Base-by-base conservation (phyloP, 2,888 invertebrate genomes). In the Leptogaster cylindrica region DNA sequence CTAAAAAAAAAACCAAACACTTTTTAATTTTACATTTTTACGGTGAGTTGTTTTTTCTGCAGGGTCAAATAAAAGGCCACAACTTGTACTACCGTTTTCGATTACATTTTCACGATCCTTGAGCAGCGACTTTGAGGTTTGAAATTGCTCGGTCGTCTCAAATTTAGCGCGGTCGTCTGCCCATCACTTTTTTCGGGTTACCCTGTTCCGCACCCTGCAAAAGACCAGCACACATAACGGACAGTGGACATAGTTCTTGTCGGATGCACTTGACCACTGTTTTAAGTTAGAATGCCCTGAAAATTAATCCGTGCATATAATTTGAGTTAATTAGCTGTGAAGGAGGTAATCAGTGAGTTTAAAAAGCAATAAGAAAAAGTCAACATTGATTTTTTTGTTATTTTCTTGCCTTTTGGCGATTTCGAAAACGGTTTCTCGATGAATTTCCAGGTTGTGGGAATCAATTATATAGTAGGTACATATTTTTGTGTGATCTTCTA, bases 251-350 rank as follows among this genome's bases (percentile, higher is more conserved):
- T n/a, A n/a, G 36, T 36, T 36, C 36, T 36, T 36, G 36, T 36
- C 14, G 36, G 12, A 36, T 36, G 36, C 36, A 36, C 36, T 36
- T 36, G 36, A 36, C 36, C 36, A 36, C 36, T n/a, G 36, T n/a
- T n/a, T 36, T 36, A 10, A 36, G 12, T 6, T 36, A 4, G 36
- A 36, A 50, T 28, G 7, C 51, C 18, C 5, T 52, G 52, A 52
- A 31, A 52, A 52, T 52, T 52, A 52, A 52, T 52, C 18, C 52
- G 52, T 31, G 18, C n/a, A n/a, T 16, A 33, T 52, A 52, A 52
- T 31, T 52, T 52, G 33, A 18, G 52, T 27, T 52, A 52, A 52
- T 52, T 52, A 52, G 18, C 31, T 52, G 52, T 52, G 28, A 52
- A 52, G 33, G 18, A 52, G 51, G 51, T 5, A 52, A 52, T 52